Evolutionary conservation across 1,140 invertebrate species (phyloP).

Genomic region (Bombus waltoni): DNA sequence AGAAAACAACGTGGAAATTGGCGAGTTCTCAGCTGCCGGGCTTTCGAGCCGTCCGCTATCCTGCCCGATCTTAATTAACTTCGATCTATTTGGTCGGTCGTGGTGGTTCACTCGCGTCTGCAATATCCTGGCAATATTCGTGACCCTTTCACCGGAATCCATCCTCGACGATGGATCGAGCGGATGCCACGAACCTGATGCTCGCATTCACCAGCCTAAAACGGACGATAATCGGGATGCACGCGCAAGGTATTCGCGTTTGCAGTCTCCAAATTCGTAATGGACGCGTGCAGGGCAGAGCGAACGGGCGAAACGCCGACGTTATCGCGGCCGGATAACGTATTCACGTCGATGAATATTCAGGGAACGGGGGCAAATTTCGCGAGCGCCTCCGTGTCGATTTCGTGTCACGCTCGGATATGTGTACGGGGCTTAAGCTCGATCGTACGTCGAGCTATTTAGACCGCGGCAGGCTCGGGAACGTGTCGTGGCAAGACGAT

Average conservation of each 20-base stretch:
- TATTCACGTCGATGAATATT: slow-evolving; percentile 36
- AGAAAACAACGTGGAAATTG: not conserved
- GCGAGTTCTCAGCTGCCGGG: not conserved
- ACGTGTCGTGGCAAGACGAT: not conserved
- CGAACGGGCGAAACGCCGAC: not conserved
- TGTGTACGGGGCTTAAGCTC: not conserved
- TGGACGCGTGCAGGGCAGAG: not conserved
- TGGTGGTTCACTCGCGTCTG: not conserved
- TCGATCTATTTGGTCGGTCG: not conserved
- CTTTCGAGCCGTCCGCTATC: not conserved
- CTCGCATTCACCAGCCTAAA: not conserved
- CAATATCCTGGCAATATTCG: not conserved
- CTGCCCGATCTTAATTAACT: not conserved
- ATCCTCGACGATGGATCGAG: not conserved
- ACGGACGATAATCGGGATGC: not conserved
- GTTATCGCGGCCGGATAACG: slow-evolving; percentile 23
- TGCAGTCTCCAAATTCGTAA: not conserved
- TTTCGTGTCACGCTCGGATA: not conserved
- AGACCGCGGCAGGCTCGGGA: not conserved
- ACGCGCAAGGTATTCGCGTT: not conserved
- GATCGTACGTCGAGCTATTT: slow-evolving; percentile 20
- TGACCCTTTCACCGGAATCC: slow-evolving; percentile 9
- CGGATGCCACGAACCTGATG: not conserved
- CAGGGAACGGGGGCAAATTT: not conserved
- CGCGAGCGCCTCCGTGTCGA: not conserved